Conservation (phyloP, 2,797 vertebrate species). For the Acanthornis magna region DNA sequence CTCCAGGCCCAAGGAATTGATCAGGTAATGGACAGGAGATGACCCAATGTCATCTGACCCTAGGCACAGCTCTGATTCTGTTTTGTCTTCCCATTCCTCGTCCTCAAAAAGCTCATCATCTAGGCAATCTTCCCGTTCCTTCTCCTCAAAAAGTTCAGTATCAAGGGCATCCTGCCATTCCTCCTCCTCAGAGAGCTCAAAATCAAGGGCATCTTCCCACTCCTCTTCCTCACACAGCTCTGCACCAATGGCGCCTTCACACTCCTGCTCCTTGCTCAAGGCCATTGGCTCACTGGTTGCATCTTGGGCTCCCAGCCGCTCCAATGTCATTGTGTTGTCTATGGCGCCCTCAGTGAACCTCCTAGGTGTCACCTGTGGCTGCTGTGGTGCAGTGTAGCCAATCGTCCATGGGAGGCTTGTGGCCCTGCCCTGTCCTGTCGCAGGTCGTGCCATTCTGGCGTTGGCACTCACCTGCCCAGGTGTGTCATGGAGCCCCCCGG, state of each 20-base stretch:
- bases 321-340: no score
- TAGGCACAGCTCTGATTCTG: neutral
- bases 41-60: neutral
- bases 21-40: fast-evolving
- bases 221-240: neutral
- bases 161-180: no score
- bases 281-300: neutral
- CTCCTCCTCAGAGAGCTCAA: no score
- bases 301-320: neutral
- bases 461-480: no score
- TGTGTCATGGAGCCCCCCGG: fast-evolving
- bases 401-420: neutral
- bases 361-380: fast-evolving
- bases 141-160: no score
- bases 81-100: neutral
- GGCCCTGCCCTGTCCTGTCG: neutral
- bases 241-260: fast-evolving
- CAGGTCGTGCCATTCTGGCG: no score
- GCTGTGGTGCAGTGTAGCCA: neutral
- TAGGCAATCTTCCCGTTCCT: no score
- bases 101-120: no score
- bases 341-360: neutral
- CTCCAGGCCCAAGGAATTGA: neutral
- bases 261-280: neutral
- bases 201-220: no score